A percentile compares a stretch with the other conserved stretches of the same genome.
phyloP scores from a whole-genome alignment of 2,113 vertebrate genomes.

The Xyrauchen texanus region DNA sequence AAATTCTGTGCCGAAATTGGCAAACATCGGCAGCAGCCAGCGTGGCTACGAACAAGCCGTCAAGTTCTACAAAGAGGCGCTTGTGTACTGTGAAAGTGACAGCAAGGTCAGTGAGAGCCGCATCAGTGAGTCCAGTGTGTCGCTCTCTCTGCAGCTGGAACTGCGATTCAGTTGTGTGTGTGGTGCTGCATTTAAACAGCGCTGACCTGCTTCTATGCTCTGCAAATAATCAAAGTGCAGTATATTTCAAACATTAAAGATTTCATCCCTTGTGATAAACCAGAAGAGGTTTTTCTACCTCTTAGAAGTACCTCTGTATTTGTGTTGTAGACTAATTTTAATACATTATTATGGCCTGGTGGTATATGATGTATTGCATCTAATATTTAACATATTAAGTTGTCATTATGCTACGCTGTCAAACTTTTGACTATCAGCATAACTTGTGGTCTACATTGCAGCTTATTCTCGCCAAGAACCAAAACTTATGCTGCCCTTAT shows the following conservation, averaged over 20 bases:
- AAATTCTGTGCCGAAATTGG: constrained; percentile 97
- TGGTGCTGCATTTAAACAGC: constrained; percentile 5
- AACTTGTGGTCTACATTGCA: too few species aligned
- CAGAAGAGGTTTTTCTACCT: too few species aligned
- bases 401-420: too few species aligned
- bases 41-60: constrained; percentile 93
- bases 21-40: constrained; percentile 89
- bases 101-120: constrained; percentile 85
- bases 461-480: too few species aligned
- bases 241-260: too few species aligned
- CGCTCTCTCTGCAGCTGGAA: constrained; percentile 64
- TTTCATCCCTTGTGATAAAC: background rate
- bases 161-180: constrained; percentile 16
- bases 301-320: too few species aligned
- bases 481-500: too few species aligned
- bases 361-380: too few species aligned
- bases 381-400: too few species aligned
- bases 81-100: constrained; percentile 94
- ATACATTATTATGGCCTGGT: too few species aligned
- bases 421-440: too few species aligned
- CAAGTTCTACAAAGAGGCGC: constrained; percentile 98
- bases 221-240: background rate
- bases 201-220: background rate
- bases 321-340: too few species aligned
- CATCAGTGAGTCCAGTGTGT: constrained; percentile 65